Evolutionary conservation across 1,140 invertebrate genomes (phyloP), one percentile per base, ranked within the genome.

Genomic region (Aphelenchoides besseyi): DNA sequence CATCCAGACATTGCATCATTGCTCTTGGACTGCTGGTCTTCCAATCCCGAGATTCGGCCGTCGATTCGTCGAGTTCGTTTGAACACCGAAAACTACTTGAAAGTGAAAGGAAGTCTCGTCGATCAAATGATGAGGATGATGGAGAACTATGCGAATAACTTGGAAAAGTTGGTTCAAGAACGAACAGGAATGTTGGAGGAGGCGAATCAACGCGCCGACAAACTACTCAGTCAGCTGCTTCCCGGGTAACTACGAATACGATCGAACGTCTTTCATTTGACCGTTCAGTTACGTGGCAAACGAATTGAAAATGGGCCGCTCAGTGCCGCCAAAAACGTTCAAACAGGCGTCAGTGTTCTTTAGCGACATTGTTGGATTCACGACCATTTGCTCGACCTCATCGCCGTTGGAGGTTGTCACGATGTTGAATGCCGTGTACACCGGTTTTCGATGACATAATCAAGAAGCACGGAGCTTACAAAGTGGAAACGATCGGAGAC

Each of bases 121-220:
- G 82, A 83, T 68, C 80, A 84, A 68, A 83, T 84, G 80, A 84
- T 83, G 81, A 48, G 41, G 63, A 41, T 78, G 73, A 80, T 78
- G 69, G 69, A 81, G 30, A 92, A 97, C 83, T 98, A 98, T 83
- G 94, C 95, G 0, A 96, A 95, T 84, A 98, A 98, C 54, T 88
- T 98, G 79, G 95, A 98, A 86, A 89, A 91, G 8, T 86, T 97
- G 26, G 95, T 98, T 0, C 91, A 95, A 77, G 94, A 97, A 85
- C 88, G 95, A 72, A 98, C 95, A 0, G 91, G 82, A 29, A 80
- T 84, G 79, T 66, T 83, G 33, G 82, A 83, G 61, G 82, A 83
- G 48, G 82, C 82, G 2, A 84, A 84, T 59, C 61, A 74, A 69
- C 73, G 82, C 3, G 82, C 82, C 18, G 82, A 83, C 69, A 82